Percentiles rank a stretch among this genome's conserved stretches.
Conservation (phyloP, 2,888 invertebrate genomes). For the Nematopogon swammerdamellus region DNA sequence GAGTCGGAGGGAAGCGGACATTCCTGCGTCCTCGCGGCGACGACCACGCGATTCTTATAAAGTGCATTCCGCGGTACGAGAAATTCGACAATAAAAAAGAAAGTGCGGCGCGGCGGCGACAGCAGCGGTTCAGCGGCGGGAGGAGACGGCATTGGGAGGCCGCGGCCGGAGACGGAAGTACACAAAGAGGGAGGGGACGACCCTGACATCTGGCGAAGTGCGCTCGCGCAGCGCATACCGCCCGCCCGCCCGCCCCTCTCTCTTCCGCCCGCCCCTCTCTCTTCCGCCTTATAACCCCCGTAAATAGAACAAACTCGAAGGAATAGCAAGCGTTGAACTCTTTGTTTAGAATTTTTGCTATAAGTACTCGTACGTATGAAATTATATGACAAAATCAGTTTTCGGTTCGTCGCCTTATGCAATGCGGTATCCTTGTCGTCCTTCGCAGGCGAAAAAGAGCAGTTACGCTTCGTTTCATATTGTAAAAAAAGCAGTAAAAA, state of each 20-base stretch:
- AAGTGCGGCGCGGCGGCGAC: constrained; percentile 18
- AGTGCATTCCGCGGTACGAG: constrained; percentile 1
- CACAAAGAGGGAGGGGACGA: constrained; percentile 15
- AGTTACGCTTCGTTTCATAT: no score
- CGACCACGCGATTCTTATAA: neutral
- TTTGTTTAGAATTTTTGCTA: neutral
- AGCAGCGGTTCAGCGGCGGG: constrained; percentile 10
- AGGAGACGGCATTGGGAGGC: constrained; percentile 11
- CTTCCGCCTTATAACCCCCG: constrained; percentile 12
- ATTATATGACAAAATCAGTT: no score
- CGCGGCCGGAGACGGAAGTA: constrained; percentile 15
- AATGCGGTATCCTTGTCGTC: no score
- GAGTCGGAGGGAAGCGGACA: neutral
- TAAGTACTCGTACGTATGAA: no score
- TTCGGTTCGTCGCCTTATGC: no score
- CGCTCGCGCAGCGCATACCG: constrained; percentile 27
- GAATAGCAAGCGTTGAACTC: neutral
- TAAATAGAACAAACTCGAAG: neutral
- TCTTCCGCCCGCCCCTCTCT: constrained; percentile 26
- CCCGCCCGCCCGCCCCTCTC: constrained; percentile 31
- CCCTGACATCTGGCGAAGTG: constrained; percentile 28
- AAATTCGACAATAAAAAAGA: constrained; percentile 18
- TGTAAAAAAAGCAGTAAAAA: no score
- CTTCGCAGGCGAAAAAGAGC: no score
- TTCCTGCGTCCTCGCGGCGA: neutral